phyloP scores from a whole-genome alignment of 2,888 invertebrate genomes.

The Andrena fulva region DNA sequence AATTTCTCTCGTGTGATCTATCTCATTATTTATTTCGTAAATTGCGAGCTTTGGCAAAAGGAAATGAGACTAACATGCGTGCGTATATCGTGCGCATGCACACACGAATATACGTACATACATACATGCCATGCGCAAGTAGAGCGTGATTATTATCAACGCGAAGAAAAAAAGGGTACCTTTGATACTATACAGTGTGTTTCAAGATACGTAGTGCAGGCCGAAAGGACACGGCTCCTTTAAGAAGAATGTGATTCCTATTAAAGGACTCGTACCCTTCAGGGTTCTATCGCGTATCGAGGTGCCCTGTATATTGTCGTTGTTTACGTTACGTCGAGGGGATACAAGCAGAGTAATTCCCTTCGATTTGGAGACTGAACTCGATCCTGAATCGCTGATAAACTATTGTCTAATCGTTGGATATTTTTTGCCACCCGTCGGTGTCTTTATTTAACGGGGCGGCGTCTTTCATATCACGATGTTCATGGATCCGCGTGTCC shows the following conservation, averaged over 20 bases:
- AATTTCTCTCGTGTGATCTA: conserved; percentile 65
- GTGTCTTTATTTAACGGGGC: conserved; percentile 49
- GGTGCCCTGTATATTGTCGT: conserved; percentile 6
- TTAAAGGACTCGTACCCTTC: neutral
- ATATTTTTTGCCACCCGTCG: conserved; percentile 43
- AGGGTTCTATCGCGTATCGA: conserved; percentile 27
- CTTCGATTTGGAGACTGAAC: conserved; percentile 62
- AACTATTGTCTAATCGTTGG: conserved; percentile 47
- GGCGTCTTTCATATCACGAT: conserved; percentile 41
- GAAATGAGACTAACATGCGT: conserved; percentile 12
- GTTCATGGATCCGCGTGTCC: conserved; percentile 31
- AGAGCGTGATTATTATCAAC: conserved; percentile 32
- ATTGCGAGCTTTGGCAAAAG: conserved; percentile 41
- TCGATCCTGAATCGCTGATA: conserved; percentile 55
- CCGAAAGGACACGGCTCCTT: neutral
- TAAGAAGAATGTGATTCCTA: neutral
- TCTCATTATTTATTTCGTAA: conserved; percentile 65
- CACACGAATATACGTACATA: conserved; percentile 22
- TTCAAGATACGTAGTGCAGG: neutral
- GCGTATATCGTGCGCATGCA: conserved; percentile 9
- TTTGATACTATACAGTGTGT: conserved; percentile 14
- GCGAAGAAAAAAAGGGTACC: conserved; percentile 32
- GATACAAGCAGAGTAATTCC: conserved; percentile 44
- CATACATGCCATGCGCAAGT: conserved; percentile 31
- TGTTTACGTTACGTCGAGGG: conserved; percentile 35